Percentiles rank a stretch among this genome's conserved stretches.
These are phyloP conservation scores for Heliconius hortense DNA, from an alignment of 2,888 invertebrate genomes.

Conservation along the genomic window DNA sequence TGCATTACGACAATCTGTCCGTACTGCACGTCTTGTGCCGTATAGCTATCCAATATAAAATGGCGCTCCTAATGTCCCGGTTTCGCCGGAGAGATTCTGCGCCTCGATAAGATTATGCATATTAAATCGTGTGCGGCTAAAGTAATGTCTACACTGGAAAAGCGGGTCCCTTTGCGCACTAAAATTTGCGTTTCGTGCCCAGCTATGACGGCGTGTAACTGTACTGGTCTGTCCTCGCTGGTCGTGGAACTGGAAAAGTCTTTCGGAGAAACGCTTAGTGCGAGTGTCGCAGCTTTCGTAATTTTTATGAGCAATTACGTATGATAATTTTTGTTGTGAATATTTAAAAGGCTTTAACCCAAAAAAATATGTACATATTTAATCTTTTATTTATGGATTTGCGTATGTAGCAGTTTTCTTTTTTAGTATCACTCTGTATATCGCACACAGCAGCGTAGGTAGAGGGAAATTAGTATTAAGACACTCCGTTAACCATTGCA, in stretches of 20 bases:
- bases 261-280: conserved; percentile 37
- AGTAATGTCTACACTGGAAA: conserved; percentile 79
- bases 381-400: background rate
- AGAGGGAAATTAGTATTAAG: no score
- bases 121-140: conserved; percentile 79
- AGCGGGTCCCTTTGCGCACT: conserved; percentile 58
- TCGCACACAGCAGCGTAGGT: no score
- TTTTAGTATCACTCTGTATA: no score
- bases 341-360: conserved; percentile 5
- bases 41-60: conserved; percentile 82
- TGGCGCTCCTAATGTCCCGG: conserved; percentile 82
- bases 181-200: conserved; percentile 68
- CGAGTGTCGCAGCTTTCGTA: conserved; percentile 27
- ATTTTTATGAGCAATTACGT: conserved; percentile 30
- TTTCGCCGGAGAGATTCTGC: conserved; percentile 77
- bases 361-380: background rate
- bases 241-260: conserved; percentile 43
- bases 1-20: conserved; percentile 83
- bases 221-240: conserved; percentile 49
- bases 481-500: no score
- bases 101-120: conserved; percentile 81
- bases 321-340: conserved; percentile 26
- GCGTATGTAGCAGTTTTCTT: no score
- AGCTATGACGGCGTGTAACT: conserved; percentile 59
- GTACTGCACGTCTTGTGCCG: conserved; percentile 82